A percentile compares a stretch with the other conserved stretches of the same genome.
phyloP scores from a whole-genome alignment of 2,113 vertebrate genomes.

The Microcebus jonahi region DNA sequence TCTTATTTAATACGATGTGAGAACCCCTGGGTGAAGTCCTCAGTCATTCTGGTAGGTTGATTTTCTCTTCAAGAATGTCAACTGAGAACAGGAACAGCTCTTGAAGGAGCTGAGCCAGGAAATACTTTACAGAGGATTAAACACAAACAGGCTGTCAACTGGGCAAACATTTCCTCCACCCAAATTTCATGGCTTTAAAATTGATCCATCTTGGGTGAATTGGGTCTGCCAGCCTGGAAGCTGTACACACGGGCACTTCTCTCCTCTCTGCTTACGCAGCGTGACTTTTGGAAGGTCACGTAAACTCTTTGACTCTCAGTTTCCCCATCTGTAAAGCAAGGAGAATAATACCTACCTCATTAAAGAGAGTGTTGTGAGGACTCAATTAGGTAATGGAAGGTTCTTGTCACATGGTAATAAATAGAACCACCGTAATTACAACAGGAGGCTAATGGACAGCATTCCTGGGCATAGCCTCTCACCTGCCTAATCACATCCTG shows the following conservation, averaged over 20 bases:
- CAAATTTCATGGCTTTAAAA: constrained; percentile 32
- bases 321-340: neutral
- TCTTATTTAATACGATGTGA: neutral
- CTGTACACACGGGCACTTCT: neutral
- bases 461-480: neutral
- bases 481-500: neutral
- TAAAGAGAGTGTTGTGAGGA: neutral
- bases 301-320: neutral
- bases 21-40: neutral
- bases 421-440: neutral
- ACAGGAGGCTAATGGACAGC: neutral
- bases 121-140: neutral
- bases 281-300: neutral
- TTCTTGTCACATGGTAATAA: neutral
- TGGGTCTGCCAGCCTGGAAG: neutral
- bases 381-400: neutral
- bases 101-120: neutral
- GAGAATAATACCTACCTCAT: neutral
- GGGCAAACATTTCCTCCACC: neutral
- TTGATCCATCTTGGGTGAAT: neutral
- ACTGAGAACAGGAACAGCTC: neutral
- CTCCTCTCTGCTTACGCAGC: neutral
- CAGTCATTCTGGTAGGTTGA: neutral
- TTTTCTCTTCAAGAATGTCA: neutral
- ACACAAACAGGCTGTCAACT: neutral